Conservation (phyloP, 2,113 vertebrate genomes). For the Bombycilla garrulus region DNA sequence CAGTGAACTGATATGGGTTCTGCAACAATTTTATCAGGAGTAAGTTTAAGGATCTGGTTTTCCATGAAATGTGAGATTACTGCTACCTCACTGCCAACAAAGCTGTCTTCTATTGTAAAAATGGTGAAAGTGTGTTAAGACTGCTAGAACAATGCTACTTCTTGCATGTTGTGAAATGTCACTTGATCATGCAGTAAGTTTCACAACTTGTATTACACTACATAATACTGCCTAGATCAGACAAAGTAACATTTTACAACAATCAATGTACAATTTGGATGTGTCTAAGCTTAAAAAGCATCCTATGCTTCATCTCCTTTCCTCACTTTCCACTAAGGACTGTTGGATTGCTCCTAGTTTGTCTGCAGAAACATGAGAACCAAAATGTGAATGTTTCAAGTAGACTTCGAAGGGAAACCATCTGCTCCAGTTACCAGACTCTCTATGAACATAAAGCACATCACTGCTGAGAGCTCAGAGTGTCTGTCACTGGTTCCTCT, state of each 20-base stretch:
- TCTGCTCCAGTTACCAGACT: neutral
- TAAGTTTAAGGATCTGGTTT: neutral
- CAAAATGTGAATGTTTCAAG: neutral
- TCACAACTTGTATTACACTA: neutral
- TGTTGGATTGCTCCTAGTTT: neutral
- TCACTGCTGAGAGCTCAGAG: neutral
- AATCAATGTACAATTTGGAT: neutral
- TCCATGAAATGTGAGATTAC: neutral
- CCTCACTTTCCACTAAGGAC: neutral
- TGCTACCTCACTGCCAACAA: neutral
- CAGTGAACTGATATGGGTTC: neutral
- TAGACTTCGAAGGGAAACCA: neutral
- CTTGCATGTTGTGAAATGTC: neutral
- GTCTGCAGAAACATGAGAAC: neutral
- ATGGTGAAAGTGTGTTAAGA: neutral
- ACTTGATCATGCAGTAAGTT: neutral
- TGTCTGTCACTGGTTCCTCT: neutral
- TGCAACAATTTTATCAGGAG: neutral
- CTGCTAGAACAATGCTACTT: neutral
- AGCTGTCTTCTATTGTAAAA: neutral
- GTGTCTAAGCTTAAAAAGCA: neutral
- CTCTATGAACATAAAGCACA: neutral
- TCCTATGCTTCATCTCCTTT: neutral
- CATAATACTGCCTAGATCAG: neutral
- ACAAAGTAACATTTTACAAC: neutral